Conservation (phyloP, 1,140 invertebrate genomes). For the Drosophila melanogaster region Release_6_plus_ISO1_MT NT_033777.3:26050501-26051000, state of each 20-base stretch:
- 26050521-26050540: slow-evolving; percentile 92
- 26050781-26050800: slow-evolving; percentile 77
- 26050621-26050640: slow-evolving; percentile 95
- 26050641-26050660: slow-evolving; percentile 93
- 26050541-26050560: slow-evolving; percentile 90
- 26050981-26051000: slow-evolving; percentile 97
- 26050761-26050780: slow-evolving; percentile 79
- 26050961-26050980: slow-evolving; percentile 92
- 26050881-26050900: slow-evolving; percentile 73
- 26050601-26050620: slow-evolving; percentile 94
- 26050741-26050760: slow-evolving; percentile 48
- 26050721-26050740: rapidly evolving
- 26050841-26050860: slow-evolving; percentile 80
- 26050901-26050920: slow-evolving; percentile 71
- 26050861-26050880: slow-evolving; percentile 80
- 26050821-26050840: slow-evolving; percentile 83
- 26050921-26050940: slow-evolving; percentile 84
- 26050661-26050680: slow-evolving; percentile 93
- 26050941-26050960: slow-evolving; percentile 92
- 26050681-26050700: slow-evolving; percentile 96
- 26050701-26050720: slow-evolving; percentile 85
- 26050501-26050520: slow-evolving; percentile 87
- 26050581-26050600: slow-evolving; percentile 90
- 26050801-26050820: slow-evolving; percentile 82
- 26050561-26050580: slow-evolving; percentile 89